Evolutionary conservation across 1,140 invertebrate genomes (phyloP).

Genomic region (Aradophagus sp.): DNA sequence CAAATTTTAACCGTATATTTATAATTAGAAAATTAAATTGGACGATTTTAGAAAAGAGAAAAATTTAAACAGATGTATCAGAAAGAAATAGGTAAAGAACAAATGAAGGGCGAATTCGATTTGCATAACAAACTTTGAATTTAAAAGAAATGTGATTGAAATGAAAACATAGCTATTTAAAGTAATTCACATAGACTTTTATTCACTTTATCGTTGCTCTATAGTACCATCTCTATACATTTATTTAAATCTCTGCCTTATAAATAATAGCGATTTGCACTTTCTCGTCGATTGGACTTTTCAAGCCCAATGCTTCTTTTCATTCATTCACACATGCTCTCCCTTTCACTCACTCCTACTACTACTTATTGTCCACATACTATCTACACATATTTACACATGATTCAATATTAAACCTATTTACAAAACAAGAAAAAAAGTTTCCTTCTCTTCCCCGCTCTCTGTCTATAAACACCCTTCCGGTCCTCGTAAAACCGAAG

Average conservation of each 20-base stretch:
- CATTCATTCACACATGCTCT: constrained; percentile 20
- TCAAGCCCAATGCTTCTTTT: constrained; percentile 11
- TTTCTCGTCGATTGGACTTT: constrained; percentile 28
- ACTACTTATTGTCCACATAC: constrained; percentile 66
- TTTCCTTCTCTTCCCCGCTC: constrained; percentile 6
- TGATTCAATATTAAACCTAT: constrained; percentile 41
- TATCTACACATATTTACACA: constrained; percentile 66
- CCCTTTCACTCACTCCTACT: constrained; percentile 11
- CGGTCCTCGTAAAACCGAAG: constrained; percentile 63
- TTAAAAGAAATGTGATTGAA: constrained; percentile 14
- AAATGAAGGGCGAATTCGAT: too few species aligned
- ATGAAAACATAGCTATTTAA: constrained; percentile 17
- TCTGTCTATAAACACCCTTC: constrained; percentile 24
- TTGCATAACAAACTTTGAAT: too few species aligned
- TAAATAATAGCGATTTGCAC: constrained; percentile 64
- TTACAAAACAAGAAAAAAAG: constrained; percentile 52
- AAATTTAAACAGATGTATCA: too few species aligned
- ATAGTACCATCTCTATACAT: constrained; percentile 67
- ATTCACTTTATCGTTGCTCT: constrained; percentile 62
- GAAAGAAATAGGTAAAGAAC: too few species aligned
- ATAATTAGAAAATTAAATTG: too few species aligned
- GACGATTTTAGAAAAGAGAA: too few species aligned
- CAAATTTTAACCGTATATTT: too few species aligned
- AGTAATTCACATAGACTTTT: constrained; percentile 57
- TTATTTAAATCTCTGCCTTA: constrained; percentile 70